Base-by-base conservation (phyloP, 2,113 vertebrate genomes). In the Hippocampus comes region DNA sequence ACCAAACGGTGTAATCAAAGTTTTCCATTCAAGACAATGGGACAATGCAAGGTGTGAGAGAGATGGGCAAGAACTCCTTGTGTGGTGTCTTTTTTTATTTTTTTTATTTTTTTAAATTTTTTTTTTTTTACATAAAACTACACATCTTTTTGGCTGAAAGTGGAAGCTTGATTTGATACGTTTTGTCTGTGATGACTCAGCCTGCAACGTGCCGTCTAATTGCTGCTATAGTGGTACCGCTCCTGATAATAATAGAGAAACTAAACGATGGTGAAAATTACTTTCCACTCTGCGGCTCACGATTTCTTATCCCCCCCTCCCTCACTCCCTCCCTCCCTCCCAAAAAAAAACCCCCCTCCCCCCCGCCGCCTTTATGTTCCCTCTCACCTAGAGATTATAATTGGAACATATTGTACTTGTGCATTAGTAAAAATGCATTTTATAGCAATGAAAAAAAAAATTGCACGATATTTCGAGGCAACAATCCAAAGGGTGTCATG, bases 11-110 rank as follows among this genome's bases (percentile, higher is more conserved):
- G 14, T 43, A 68, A 74, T 60, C 38, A 20, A 48, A 80, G 9
- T 23, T 1, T 77, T 75, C 80, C 30, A 69, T 76, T 21, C 20
- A 48, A 68, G 82, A 80, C 73, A 82, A 86, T 76, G 63, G 70
- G 67, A 71, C 69, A 73, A 81, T 77, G 78, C 53, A 12, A 56
- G 74, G 76, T 20, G 41, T 20, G 18, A 42, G 38, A 60, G 10
- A 3, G 14, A 12, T 46, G 4, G 34, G 34, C 34, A 46, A 46
- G 10, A 10, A 46, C 12, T 60, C 11, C 12, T 60, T 17, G 17
- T 38, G 18, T 63, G 60, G 60, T 34, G 30, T 63, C 30, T 20
- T 63, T 61, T 0, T 34, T 34, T 38, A 7, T 38, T 38, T 38
- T 7, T 38, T 38, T 30, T 30, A 2, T 30, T 30, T 30, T 2